Evolutionary conservation across 2,113 vertebrate genomes (phyloP).

Genomic region (Talpa occidentalis): DNA sequence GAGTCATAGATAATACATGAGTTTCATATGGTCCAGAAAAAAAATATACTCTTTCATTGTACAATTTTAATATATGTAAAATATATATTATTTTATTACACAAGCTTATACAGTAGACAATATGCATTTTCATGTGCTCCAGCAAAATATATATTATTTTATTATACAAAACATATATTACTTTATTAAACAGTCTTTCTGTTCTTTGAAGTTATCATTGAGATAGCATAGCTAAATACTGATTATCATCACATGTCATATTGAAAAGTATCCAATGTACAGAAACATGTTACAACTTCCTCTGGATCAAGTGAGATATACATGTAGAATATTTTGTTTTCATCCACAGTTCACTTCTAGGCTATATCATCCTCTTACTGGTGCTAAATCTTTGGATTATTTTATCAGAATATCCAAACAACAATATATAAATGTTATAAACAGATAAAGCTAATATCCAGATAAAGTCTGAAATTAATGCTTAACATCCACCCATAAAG

Average conservation of each 20-base stretch:
- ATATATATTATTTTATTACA: neutral
- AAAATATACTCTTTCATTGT: neutral
- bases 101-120: neutral
- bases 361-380: neutral
- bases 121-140: too few species aligned
- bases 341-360: neutral
- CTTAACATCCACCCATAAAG: neutral
- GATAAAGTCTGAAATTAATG: neutral
- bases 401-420: conserved; percentile 19
- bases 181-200: neutral
- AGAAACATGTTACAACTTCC: neutral
- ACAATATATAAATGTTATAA: neutral
- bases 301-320: neutral
- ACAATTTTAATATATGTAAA: neutral
- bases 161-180: neutral
- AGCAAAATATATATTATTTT: too few species aligned
- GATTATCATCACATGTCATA: neutral
- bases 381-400: neutral
- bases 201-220: neutral
- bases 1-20: neutral
- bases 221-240: neutral
- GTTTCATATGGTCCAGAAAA: neutral
- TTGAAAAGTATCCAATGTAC: neutral
- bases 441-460: neutral
- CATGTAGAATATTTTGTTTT: neutral